Evolutionary conservation across 2,888 invertebrate species (phyloP), one percentile per base, ranked within the genome.

Genomic region (Apodemia duryi): DNA sequence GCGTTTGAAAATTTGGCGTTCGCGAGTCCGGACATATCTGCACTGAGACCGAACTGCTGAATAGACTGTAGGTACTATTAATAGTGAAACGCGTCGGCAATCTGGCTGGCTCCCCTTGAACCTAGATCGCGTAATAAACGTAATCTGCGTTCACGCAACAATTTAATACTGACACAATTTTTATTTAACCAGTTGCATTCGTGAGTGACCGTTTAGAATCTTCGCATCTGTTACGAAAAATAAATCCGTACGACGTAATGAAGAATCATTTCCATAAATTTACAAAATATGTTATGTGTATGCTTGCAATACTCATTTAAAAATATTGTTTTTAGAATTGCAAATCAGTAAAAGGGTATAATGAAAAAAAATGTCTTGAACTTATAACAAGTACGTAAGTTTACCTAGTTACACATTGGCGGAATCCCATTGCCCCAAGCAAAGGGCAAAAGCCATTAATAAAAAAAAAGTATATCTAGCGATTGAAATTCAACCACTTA

Each of bases 21-120:
- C 88, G 81, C 88, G 86, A 77, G 84, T 83, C 87, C 88, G 88
- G 82, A 85, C 91, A 88, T 89, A 82, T 89, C 86, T 88, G 87
- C 82, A 91, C 91, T 91, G 89, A 86, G 84, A 84, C 78, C 85
- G 76, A 85, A 83, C 84, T 82, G 84, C 84, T 84, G 84, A 90
- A 89, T 89, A 89, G 87, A 86, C 80, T 82, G 79, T 80, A 81
- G 81, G 74, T 77, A 83, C 89, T 91, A 91, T 89, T 85, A 91
- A 91, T 91, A 91, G 91, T 85, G 85, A 84, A 87, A 85, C 84
- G 86, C 87, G 86, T 84, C 85, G 83, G 84, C 85, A 82, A 83
- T 85, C 80, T 81, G 82, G 87, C 88, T 80, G 84, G 91, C 81
- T 91, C 85, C 90, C 91, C 91, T 91, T 91, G 91, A 91, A 91